phyloP scores from a whole-genome alignment of 2,888 invertebrate species.

The Meloe dianella region DNA sequence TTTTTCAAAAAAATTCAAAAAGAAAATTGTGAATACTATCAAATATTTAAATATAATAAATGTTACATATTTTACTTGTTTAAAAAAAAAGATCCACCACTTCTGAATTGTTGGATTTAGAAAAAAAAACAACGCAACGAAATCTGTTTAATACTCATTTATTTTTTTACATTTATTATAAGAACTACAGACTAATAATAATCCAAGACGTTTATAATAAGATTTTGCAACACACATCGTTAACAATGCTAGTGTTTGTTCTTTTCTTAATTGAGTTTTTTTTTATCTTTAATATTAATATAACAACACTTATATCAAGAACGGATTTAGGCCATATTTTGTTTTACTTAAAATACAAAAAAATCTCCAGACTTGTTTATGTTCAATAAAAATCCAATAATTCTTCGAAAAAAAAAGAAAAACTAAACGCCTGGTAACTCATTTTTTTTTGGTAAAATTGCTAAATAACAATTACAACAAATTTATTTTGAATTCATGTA shows the following conservation, averaged over 20 bases:
- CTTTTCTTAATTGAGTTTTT: not conserved
- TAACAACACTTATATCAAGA: constrained; percentile 55
- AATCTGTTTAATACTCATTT: constrained; percentile 24
- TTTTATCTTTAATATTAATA: constrained; percentile 36
- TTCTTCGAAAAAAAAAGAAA: constrained; percentile 9
- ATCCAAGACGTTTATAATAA: constrained; percentile 49
- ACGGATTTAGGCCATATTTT: constrained; percentile 45
- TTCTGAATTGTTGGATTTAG: not conserved
- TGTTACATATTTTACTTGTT: constrained; percentile 30
- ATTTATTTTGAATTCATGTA: not conserved
- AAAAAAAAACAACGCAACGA: not conserved
- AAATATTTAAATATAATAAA: constrained; percentile 38
- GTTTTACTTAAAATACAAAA: constrained; percentile 21
- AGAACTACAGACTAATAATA: constrained; percentile 51
- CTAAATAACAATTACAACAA: not conserved
- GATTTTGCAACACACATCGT: constrained; percentile 46
- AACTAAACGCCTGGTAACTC: constrained; percentile 17
- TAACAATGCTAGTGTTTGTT: constrained; percentile 43
- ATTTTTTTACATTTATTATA: constrained; percentile 52
- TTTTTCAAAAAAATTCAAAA: constrained; percentile 43
- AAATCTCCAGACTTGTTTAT: constrained; percentile 38
- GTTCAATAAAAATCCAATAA: not conserved
- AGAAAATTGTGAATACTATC: constrained; percentile 35
- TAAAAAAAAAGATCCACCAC: not conserved
- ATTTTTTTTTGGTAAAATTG: constrained; percentile 10